Conservation (phyloP, 2,888 invertebrate genomes). For the Epirrita christyi region DNA sequence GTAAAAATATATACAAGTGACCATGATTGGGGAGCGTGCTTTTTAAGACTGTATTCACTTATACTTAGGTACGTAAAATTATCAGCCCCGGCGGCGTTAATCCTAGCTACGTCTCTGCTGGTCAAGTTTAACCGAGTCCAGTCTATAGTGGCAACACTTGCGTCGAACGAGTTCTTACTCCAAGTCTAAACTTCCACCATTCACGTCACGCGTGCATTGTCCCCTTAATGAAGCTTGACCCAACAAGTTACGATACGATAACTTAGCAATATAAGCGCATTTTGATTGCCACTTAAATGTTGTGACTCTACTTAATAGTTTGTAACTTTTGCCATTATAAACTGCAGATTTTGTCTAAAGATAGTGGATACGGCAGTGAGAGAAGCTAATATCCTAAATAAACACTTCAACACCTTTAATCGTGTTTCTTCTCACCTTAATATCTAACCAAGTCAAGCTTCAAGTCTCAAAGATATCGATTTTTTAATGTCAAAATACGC, state of each 20-base stretch:
- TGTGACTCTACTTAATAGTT: slow-evolving; percentile 69
- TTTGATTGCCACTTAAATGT: slow-evolving; percentile 79
- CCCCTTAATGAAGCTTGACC: slow-evolving; percentile 77
- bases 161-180: slow-evolving; percentile 63
- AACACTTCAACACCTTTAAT: no score
- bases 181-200: slow-evolving; percentile 61
- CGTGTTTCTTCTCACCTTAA: no score
- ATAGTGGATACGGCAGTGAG: slow-evolving; percentile 24
- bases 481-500: no score
- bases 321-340: slow-evolving; percentile 70
- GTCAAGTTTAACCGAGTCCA: slow-evolving; percentile 54
- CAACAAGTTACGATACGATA: slow-evolving; percentile 67
- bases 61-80: neutral
- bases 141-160: slow-evolving; percentile 74
- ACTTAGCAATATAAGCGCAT: slow-evolving; percentile 75
- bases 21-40: no score
- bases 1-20: no score
- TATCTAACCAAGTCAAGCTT: no score
- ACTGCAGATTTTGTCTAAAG: slow-evolving; percentile 53
- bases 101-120: slow-evolving; percentile 28
- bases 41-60: no score
- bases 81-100: neutral
- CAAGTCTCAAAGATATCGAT: no score
- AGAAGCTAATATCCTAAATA: neutral
- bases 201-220: slow-evolving; percentile 75